Evolutionary conservation across 2,888 invertebrate genomes (phyloP), one percentile per base, ranked within the genome.

Genomic region (Apamea sordens): DNA sequence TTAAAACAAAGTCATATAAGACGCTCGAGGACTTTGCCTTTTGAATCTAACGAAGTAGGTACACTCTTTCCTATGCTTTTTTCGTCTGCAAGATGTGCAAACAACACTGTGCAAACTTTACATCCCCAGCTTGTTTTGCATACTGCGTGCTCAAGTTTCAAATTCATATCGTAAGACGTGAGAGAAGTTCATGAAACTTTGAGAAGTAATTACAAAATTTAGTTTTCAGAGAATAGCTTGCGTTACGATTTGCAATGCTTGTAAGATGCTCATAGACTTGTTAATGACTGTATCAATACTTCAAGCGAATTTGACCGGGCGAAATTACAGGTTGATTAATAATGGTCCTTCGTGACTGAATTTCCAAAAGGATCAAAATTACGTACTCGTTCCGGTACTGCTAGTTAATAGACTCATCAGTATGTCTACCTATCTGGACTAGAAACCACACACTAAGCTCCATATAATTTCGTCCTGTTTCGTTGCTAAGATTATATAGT

Each of bases 41-140:
- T 86, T 86, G 80, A 86, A 74, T 80, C 13, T 86, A 86, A 86
- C 80, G 80, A 86, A 86, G 85, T n/a, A n/a, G n/a, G n/a, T 86
- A 77, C 83, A 76, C 86, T 86, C 74, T 74, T 74, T 68, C 18
- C 36, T 50, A 80, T 64, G 18, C 50, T 61, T 77, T 78, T 79
- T 76, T 73, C 32, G 68, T 61, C 67, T 77, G 64, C 69, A 28
- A 59, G 47, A 68, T 76, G 28, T 78, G 64, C 64, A 72, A 84
- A 77, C 72, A 59, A 79, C 28, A 80, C 68, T 81, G 56, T 68
- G 53, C 47, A 73, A 84, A 73, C 69, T 69, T 75, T 28, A n/a
- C 36, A 65, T 59, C 41, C 24, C 44, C n/a, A 71, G 32, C 56
- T 73, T 67, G 21, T 50, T 68, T 76, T 76, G 36, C 65, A 73